phyloP scores from a whole-genome alignment of 2,797 vertebrate genomes.

The Phoeniculus purpureus region DNA sequence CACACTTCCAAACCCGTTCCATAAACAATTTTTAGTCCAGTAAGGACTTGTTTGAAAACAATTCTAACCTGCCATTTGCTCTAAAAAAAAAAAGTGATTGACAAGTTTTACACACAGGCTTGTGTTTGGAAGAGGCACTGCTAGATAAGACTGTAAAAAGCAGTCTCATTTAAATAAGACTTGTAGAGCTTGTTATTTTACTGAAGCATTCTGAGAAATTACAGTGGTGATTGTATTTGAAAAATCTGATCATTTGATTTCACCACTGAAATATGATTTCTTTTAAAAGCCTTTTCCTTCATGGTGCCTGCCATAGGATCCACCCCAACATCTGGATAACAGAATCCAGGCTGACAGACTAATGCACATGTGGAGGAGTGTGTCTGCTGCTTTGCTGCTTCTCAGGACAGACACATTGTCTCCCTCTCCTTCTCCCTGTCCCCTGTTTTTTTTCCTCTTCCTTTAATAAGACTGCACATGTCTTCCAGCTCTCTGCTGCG shows the following conservation, averaged over 20 bases:
- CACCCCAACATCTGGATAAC: constrained; percentile 83
- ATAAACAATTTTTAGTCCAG: constrained; percentile 8
- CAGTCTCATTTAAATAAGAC: neutral
- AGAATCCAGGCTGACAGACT: constrained; percentile 72
- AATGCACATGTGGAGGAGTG: constrained; percentile 74
- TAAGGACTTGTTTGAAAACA: constrained; percentile 4
- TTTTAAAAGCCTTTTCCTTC: constrained; percentile 59
- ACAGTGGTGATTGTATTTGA: neutral
- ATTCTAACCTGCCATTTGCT: constrained; percentile 22
- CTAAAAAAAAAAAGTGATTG: neutral
- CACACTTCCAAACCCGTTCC: neutral
- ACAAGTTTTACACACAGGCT: neutral
- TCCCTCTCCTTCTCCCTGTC: constrained; percentile 39
- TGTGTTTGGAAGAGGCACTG: constrained; percentile 10
- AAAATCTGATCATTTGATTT: constrained; percentile 61
- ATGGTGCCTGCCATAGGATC: constrained; percentile 58
- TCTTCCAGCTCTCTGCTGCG: constrained; percentile 52
- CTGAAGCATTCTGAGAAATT: constrained; percentile 28
- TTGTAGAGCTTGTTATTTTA: neutral
- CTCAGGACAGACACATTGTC: constrained; percentile 70
- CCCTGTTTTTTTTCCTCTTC: neutral
- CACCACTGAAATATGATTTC: constrained; percentile 66
- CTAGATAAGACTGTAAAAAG: constrained; percentile 18
- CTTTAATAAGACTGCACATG: constrained; percentile 62
- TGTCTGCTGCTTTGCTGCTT: constrained; percentile 72